Percentiles rank a stretch among this genome's conserved stretches.
These are phyloP conservation scores for Cantharis nigra DNA, from an alignment of 2,888 invertebrate species.

Conservation along the genomic window DNA sequence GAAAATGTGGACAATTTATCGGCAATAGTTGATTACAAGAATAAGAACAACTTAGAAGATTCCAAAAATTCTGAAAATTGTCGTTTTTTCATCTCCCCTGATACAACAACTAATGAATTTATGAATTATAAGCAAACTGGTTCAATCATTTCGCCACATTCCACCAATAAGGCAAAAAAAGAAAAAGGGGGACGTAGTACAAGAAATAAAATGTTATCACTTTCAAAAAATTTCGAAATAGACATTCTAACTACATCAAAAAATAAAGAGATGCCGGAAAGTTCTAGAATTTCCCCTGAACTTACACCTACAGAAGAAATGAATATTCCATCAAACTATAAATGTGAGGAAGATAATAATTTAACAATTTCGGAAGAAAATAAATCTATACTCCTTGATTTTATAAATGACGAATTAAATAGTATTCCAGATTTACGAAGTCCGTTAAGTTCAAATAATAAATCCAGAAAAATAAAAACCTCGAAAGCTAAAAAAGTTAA, in stretches of 20 bases:
- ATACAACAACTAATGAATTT: not conserved
- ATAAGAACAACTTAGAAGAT: not conserved
- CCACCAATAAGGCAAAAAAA: not conserved
- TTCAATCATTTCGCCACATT: too few species aligned
- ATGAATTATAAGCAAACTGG: too few species aligned
- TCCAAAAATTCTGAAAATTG: not conserved
- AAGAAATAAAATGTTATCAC: not conserved
- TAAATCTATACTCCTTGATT: not conserved
- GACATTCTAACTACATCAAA: not conserved
- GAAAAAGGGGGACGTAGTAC: not conserved
- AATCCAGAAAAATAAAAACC: not conserved
- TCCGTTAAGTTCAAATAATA: not conserved
- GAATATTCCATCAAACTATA: not conserved
- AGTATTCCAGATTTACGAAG: not conserved
- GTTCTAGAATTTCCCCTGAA: not conserved
- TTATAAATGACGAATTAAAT: not conserved
- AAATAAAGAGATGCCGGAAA: not conserved
- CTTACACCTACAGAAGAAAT: not conserved
- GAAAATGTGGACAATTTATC: not conserved
- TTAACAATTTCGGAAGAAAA: not conserved
- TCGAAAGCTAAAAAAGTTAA: too few species aligned
- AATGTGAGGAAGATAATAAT: not conserved
- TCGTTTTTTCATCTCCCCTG: not conserved
- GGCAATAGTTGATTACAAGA: not conserved
- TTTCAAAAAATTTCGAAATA: not conserved